These are phyloP conservation scores for Clavelina lepadiformis DNA, from an alignment of 23 tunicate species.

Conservation along the genomic window DNA sequence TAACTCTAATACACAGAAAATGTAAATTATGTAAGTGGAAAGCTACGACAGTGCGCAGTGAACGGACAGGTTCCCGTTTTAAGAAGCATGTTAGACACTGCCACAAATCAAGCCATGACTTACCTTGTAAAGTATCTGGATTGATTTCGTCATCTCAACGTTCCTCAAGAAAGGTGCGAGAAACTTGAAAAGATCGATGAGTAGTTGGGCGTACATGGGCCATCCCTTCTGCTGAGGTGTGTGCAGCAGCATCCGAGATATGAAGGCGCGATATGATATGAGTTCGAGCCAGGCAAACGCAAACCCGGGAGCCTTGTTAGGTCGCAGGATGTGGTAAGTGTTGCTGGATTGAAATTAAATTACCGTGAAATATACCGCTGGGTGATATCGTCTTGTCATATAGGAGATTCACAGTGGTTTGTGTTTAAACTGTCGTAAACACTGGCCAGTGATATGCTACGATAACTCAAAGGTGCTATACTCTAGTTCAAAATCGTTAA, in stretches of 20 bases:
- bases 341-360: conserved; percentile 38
- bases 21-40: no score
- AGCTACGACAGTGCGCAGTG: no score
- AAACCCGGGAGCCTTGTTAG: conserved; percentile 96
- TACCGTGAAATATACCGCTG: neutral
- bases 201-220: conserved; percentile 99
- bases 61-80: no score
- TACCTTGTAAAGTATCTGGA: conserved; percentile 83
- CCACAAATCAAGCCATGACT: neutral
- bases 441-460: no score
- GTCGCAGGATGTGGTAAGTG: conserved; percentile 96
- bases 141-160: conserved; percentile 75
- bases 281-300: conserved; percentile 98
- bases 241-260: conserved; percentile 87
- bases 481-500: no score
- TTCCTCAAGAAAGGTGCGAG: conserved; percentile 96
- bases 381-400: no score
- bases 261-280: conserved; percentile 85
- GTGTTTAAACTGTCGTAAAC: no score
- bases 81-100: no score
- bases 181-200: conserved; percentile 93
- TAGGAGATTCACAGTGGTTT: no score
- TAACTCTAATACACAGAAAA: no score
- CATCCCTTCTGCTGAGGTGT: conserved; percentile 95
- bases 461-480: no score